Evolutionary conservation across 1,140 invertebrate genomes (phyloP).

Genomic region (Anastrepha ludens): DNA sequence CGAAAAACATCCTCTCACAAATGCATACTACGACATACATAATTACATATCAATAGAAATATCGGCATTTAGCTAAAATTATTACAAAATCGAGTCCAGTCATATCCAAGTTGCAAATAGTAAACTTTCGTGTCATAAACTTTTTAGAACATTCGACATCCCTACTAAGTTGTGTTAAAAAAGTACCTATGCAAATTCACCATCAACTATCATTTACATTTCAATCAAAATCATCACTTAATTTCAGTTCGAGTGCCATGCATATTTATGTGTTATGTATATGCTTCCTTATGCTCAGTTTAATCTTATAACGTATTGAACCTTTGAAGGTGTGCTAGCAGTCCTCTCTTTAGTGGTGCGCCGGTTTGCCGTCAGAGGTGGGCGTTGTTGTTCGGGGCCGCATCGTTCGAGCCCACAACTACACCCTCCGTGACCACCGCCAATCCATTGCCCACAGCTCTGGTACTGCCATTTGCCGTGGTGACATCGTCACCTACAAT

Average conservation of each 20-base stretch:
- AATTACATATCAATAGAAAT: background rate
- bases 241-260: constrained; percentile 25
- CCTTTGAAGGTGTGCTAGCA: constrained; percentile 54
- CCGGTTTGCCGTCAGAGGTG: background rate
- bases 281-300: background rate
- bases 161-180: background rate
- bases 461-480: constrained; percentile 67
- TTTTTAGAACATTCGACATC: background rate
- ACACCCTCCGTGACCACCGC: constrained; percentile 44
- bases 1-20: background rate
- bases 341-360: constrained; percentile 52
- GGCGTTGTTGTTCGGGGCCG: constrained; percentile 39
- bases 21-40: background rate
- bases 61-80: constrained; percentile 35
- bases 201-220: constrained; percentile 6
- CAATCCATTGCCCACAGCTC: constrained; percentile 54
- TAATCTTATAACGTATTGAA: constrained; percentile 55
- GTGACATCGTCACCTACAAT: constrained; percentile 72
- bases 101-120: constrained; percentile 44
- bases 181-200: background rate
- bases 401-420: constrained; percentile 58
- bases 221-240: constrained; percentile 26
- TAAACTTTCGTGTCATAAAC: constrained; percentile 36
- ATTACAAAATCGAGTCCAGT: constrained; percentile 33
- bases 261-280: constrained; percentile 3